Base-by-base conservation (phyloP, 1,140 invertebrate species). In the Neodiprion pinetum region DNA sequence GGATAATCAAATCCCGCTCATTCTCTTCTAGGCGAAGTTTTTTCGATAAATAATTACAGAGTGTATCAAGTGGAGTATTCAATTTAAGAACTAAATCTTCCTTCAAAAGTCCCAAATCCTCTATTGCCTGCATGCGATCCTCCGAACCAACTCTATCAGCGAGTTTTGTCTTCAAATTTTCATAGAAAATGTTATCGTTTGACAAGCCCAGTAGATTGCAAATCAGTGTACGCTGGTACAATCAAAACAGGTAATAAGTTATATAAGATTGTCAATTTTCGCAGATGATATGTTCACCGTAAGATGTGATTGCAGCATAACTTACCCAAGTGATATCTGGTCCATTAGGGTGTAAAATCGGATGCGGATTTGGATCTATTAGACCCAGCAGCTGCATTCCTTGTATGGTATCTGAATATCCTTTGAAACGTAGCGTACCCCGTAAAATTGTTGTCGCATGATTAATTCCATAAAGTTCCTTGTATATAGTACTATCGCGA, bases 291-390 rank as follows among this genome's bases (percentile, higher is more conserved):
- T 3, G 28, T 40, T 40, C 5, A 3, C 28, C 28, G 28, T 40
- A 40, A 40, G 28, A 40, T 40, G 5, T 40, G 28, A 40, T 5
- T 40, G 1, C 28, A 40, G 48, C 23, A 47, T 67, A 53, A 79
- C 84, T 86, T 90, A 96, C 95, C 98, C 98, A 99, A 7, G 97
- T 98, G 7, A 99, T 94, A 75, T 98, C 96, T 1, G 98, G 98
- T 72, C 98, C 98, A 80, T 95, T 95, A 0, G 95, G 95, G 88
- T 99, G 98, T 4, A 99, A 89, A 80, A 93, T 91, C 0, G 98
- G 94, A 89, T 97, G 94, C 9, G 94, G 93, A 78, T 95, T 94
- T 0, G 93, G 91, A 86, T 96, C 95, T n/a, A 99, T 91, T 1
- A 99, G 88, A 1, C 97, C 97, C 53, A 99, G 89, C 69, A 94